These are phyloP conservation scores for Columba janthina DNA, from an alignment of 2,113 vertebrate genomes.

Conservation along the genomic window DNA sequence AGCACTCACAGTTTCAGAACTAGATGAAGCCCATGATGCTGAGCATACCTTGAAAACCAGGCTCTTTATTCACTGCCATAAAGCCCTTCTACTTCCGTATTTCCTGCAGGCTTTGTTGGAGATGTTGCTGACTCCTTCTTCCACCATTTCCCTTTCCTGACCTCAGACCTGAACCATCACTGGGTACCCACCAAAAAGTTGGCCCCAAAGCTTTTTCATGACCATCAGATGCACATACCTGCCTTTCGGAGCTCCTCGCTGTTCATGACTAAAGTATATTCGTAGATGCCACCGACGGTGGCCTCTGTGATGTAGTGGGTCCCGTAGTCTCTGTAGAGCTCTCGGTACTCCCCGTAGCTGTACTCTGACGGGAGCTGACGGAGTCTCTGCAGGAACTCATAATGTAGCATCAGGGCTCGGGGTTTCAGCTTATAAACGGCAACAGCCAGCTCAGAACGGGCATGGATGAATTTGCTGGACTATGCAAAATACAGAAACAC, in stretches of 20 bases:
- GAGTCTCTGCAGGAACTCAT: constrained; percentile 84
- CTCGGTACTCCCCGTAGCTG: constrained; percentile 88
- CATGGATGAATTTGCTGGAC: constrained; percentile 81
- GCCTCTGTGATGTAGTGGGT: constrained; percentile 91
- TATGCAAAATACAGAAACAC: constrained; percentile 54
- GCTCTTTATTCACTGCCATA: background rate
- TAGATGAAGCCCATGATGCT: background rate
- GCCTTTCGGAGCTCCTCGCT: constrained; percentile 68
- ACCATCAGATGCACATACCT: constrained; percentile 44
- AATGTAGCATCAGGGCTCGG: constrained; percentile 84
- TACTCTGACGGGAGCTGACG: constrained; percentile 82
- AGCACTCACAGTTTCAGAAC: background rate
- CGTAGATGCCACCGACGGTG: constrained; percentile 83
- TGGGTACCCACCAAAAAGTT: background rate
- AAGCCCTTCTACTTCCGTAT: background rate
- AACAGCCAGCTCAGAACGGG: constrained; percentile 81
- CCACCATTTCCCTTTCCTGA: background rate
- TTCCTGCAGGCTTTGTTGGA: background rate
- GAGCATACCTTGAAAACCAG: background rate
- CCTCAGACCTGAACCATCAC: background rate
- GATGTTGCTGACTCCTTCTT: background rate
- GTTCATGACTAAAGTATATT: constrained; percentile 84
- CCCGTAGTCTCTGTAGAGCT: constrained; percentile 87
- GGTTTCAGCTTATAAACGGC: constrained; percentile 84
- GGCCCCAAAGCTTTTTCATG: background rate